Conservation (phyloP, 2,113 vertebrate species). For the Seriola aureovittata region DNA sequence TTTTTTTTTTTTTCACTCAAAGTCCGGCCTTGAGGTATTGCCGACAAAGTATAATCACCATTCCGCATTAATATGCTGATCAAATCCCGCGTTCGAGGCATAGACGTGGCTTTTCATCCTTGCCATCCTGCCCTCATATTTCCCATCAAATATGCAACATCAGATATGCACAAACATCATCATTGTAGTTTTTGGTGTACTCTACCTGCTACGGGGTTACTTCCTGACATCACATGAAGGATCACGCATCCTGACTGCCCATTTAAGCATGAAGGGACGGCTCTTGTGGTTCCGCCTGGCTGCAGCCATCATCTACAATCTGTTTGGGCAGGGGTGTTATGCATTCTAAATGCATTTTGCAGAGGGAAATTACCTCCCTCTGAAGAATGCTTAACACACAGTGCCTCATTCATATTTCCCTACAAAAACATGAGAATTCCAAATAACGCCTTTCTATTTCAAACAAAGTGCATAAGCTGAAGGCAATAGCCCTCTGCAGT, state of each 20-base stretch:
- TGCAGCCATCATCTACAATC: constrained; percentile 65
- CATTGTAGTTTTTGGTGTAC: constrained; percentile 43
- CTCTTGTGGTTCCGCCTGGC: constrained; percentile 39
- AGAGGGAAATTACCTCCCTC: constrained; percentile 36
- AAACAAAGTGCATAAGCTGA: neutral
- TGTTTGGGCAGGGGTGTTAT: constrained; percentile 40
- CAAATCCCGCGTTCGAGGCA: constrained; percentile 64
- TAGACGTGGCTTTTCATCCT: constrained; percentile 62
- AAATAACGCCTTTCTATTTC: constrained; percentile 30
- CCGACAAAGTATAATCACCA: constrained; percentile 69
- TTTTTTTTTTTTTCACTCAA: constrained; percentile 52
- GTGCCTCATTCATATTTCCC: constrained; percentile 16
- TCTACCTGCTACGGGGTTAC: constrained; percentile 52
- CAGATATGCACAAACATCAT: constrained; percentile 64
- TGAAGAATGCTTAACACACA: constrained; percentile 29
- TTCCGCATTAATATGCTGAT: constrained; percentile 77
- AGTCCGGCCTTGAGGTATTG: constrained; percentile 68
- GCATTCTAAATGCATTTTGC: constrained; percentile 50
- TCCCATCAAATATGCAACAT: constrained; percentile 65
- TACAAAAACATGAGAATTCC: constrained; percentile 32
- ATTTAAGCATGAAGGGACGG: constrained; percentile 52
- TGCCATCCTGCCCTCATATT: constrained; percentile 40
- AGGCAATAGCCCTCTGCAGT: constrained; percentile 2
- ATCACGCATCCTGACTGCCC: constrained; percentile 38
- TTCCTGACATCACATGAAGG: constrained; percentile 44